phyloP scores from a whole-genome alignment of 2,888 invertebrate genomes.

The Noctua janthe region DNA sequence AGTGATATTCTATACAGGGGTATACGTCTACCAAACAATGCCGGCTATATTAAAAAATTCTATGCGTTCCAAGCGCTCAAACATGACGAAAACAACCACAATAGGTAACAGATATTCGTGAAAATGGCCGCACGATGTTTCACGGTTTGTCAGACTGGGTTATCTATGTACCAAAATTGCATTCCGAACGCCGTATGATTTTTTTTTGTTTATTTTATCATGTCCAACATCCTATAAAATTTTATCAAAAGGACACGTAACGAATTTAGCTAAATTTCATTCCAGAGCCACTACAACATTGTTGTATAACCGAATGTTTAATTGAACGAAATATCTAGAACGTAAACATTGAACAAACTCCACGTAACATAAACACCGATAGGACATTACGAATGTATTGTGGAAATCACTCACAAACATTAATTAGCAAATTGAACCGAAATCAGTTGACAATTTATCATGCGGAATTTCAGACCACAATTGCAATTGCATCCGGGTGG shows the following conservation, averaged over 20 bases:
- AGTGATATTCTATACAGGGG: slow-evolving; percentile 12
- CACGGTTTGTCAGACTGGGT: slow-evolving; percentile 45
- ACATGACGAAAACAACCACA: slow-evolving; percentile 48
- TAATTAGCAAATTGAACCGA: slow-evolving; percentile 78
- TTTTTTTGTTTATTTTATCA: slow-evolving; percentile 32
- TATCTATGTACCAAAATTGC: slow-evolving; percentile 46
- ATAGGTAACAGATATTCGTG: slow-evolving; percentile 48
- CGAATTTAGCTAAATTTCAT: slow-evolving; percentile 31
- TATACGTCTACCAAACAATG: slow-evolving; percentile 18
- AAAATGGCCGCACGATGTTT: slow-evolving; percentile 42
- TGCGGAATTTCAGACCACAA: slow-evolving; percentile 77
- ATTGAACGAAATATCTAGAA: slow-evolving; percentile 11
- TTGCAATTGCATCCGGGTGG: slow-evolving; percentile 78
- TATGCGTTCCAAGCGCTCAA: slow-evolving; percentile 38
- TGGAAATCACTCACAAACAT: slow-evolving; percentile 73
- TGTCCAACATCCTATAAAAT: slow-evolving; percentile 7
- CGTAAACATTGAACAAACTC: slow-evolving; percentile 5
- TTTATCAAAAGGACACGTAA: slow-evolving; percentile 23
- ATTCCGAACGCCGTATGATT: slow-evolving; percentile 20
- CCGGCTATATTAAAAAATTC: slow-evolving; percentile 47
- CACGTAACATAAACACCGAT: slow-evolving; percentile 43
- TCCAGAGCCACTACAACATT: neutral
- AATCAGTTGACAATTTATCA: slow-evolving; percentile 82
- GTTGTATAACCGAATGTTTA: neutral
- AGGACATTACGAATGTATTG: slow-evolving; percentile 50